Evolutionary conservation across 2,797 vertebrate genomes (phyloP), one percentile per base, ranked within the genome.

Genomic region (Danio tinwini): DNA sequence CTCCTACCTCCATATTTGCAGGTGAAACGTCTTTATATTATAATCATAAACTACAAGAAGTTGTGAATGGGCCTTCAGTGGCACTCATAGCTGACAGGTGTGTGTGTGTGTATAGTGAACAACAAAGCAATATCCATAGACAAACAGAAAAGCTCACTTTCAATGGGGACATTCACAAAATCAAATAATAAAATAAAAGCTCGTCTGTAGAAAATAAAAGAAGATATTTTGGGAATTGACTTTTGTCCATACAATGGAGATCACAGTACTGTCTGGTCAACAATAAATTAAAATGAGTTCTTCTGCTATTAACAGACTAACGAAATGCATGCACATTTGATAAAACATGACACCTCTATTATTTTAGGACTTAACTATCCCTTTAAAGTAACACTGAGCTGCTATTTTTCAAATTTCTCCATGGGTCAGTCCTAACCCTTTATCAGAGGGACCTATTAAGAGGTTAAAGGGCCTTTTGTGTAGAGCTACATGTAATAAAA

Each of bases 401-500:
- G 29, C 50, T 6, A 53, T 40, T 70, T 70, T 53, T 50, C 68
- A 7, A 12, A 13, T 29, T 29, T 47, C 2, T 55, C 12, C 12
- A 5, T 19, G 29, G n/a, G 37, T 42, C 68, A 55, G 37, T 8
- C 50, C 45, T 47, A 7, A 7, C 45, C 45, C 45, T 7, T 47
- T 47, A 47, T 12, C 29, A 29, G 29, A 29, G 29, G 29, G 29
- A 29, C 29, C 29, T 29, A 29, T 29, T 29, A 29, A 29, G 29
- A 29, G 29, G 49, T 37, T n/a, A 67, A 49, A 19, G 39, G 21
- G 67, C 17, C 13, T 73, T 73, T 45, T 73, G 13, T 74, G 21
- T 39, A n/a, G 4, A 62, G 61, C 16, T 49, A 19, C 13, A 16
- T 16, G 5, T 7, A 56, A 44, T 21, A 29, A 29, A 29, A 29